A percentile compares a stretch with the other conserved stretches of the same genome.
phyloP scores from a whole-genome alignment of 2,113 vertebrate species.

The Oncorhynchus nerka region DNA sequence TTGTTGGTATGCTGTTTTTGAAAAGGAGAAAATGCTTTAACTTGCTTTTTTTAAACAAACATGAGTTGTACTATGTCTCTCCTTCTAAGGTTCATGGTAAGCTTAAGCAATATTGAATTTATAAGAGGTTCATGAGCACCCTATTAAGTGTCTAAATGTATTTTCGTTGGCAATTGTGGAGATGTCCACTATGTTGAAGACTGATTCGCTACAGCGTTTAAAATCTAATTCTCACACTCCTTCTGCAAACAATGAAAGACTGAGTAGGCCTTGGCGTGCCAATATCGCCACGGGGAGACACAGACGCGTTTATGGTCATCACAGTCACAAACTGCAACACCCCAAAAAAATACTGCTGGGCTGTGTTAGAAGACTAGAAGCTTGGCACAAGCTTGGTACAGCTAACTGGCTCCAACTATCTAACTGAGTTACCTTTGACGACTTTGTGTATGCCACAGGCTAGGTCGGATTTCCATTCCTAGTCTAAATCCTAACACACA shows the following conservation, averaged over 20 bases:
- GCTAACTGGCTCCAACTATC: not conserved
- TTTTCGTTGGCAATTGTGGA: constrained; percentile 6
- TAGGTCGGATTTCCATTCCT: not conserved
- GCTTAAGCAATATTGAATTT: not conserved
- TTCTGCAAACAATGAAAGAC: constrained; percentile 21
- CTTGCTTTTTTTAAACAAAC: constrained; percentile 8
- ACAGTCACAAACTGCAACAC: not conserved
- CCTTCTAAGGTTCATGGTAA: not conserved
- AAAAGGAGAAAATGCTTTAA: not conserved
- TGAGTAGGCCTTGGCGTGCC: not conserved
- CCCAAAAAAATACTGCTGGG: not conserved
- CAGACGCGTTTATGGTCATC: not conserved
- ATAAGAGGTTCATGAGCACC: not conserved
- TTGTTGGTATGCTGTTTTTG: not conserved
- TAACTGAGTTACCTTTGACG: not conserved
- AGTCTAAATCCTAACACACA: not conserved
- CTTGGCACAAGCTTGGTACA: not conserved
- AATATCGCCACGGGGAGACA: not conserved
- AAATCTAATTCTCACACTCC: constrained; percentile 13
- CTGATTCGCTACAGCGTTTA: not conserved
- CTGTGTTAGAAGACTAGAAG: not conserved
- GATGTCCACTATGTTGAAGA: not conserved
- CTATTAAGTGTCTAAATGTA: constrained; percentile 19
- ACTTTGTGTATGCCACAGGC: not conserved
- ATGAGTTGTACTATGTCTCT: not conserved